Conservation (phyloP, 2,797 vertebrate genomes). For the Numenius phaeopus region DNA sequence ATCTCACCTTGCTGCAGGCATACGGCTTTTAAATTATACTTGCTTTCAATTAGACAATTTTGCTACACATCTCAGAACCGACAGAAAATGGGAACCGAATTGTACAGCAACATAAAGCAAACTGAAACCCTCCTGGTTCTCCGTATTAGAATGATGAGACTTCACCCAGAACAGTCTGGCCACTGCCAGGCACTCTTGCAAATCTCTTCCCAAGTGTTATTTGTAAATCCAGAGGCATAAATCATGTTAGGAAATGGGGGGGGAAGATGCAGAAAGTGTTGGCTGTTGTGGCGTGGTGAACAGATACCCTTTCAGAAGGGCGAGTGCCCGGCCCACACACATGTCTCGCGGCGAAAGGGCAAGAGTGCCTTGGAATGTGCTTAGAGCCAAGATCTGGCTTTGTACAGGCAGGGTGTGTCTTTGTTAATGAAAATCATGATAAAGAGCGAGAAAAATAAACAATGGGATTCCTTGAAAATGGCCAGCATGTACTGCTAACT, state of each 20-base stretch:
- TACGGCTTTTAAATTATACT: not conserved
- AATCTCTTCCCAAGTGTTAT: not conserved
- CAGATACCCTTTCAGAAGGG: constrained; percentile 65
- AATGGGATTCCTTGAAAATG: constrained; percentile 4
- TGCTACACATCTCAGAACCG: not conserved
- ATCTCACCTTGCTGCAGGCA: not conserved
- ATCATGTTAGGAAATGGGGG: not conserved
- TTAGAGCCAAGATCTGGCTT: constrained; percentile 61
- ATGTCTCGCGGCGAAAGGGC: constrained; percentile 62
- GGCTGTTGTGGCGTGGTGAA: constrained; percentile 27
- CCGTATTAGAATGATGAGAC: not conserved
- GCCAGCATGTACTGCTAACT: not conserved
- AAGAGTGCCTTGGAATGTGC: constrained; percentile 65
- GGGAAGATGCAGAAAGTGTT: not conserved
- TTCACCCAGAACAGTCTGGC: not conserved
- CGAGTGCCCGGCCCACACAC: constrained; percentile 60
- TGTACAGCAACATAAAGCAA: not conserved
- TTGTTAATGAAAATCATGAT: constrained; percentile 40
- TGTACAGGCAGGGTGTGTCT: constrained; percentile 55
- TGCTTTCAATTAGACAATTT: not conserved
- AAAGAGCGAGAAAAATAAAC: constrained; percentile 26
- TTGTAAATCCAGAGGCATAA: constrained; percentile 17
- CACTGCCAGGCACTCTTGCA: not conserved
- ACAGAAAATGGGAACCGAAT: not conserved
- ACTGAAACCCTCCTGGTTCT: not conserved